These are phyloP conservation scores for Pangasius mekongensis DNA, from an alignment of 2,797 vertebrate genomes.

Conservation along the genomic window DNA sequence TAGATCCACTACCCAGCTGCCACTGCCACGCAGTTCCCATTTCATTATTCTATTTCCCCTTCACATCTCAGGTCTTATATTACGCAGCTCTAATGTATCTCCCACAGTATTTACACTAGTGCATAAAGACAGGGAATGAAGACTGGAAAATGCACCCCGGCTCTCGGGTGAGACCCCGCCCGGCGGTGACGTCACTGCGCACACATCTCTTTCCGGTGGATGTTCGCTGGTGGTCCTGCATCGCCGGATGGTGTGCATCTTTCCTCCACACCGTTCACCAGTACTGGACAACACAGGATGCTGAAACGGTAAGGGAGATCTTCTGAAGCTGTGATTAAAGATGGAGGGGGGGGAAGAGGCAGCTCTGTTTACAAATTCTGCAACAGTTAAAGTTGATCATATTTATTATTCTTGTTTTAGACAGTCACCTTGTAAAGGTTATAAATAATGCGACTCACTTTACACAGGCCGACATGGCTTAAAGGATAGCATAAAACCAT, in stretches of 20 bases:
- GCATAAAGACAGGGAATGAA: not conserved
- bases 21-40: not conserved
- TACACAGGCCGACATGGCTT: slow-evolving; percentile 2
- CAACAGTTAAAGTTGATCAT: not conserved
- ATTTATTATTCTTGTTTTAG: not conserved
- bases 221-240: slow-evolving; percentile 70
- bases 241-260: slow-evolving; percentile 69
- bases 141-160: not conserved
- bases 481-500: not conserved
- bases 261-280: slow-evolving; percentile 51
- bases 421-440: slow-evolving; percentile 51
- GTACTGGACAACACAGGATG: slow-evolving; percentile 42
- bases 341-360: not conserved
- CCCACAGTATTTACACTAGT: not conserved
- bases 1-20: not conserved
- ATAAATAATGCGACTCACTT: slow-evolving; percentile 26
- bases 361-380: not conserved
- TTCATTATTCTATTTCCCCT: not conserved
- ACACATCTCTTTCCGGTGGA: slow-evolving; percentile 70
- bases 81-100: not conserved
- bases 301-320: slow-evolving; percentile 67
- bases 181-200: slow-evolving; percentile 75
- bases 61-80: not conserved
- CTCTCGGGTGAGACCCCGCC: slow-evolving; percentile 57
- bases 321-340: not conserved